These are phyloP conservation scores for Myotis vivesi DNA, from an alignment of 2,797 vertebrate species.

Conservation along the genomic window DNA sequence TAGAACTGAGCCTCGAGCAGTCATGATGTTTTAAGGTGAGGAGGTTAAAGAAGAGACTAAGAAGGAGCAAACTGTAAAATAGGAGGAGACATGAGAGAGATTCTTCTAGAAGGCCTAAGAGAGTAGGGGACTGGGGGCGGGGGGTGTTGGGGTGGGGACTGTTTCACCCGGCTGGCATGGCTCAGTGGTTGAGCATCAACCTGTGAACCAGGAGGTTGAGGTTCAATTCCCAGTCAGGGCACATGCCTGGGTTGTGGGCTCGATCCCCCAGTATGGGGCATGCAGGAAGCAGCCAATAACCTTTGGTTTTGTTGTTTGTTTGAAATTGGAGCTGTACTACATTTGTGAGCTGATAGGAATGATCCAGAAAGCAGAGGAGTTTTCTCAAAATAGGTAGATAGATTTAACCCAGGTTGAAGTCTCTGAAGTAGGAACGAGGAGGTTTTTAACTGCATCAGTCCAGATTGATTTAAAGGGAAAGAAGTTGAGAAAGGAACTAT, in stretches of 20 bases:
- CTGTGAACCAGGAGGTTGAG: no score
- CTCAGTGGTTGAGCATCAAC: no score
- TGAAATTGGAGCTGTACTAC: not conserved
- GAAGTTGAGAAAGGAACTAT: not conserved
- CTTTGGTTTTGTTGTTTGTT: not conserved
- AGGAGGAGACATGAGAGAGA: not conserved
- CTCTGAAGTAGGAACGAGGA: not conserved
- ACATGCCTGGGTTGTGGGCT: no score
- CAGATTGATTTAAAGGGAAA: not conserved
- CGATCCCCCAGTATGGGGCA: no score
- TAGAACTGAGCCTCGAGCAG: not conserved
- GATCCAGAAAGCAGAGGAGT: not conserved
- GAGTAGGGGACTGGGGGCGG: accelerated
- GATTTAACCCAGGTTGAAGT: not conserved
- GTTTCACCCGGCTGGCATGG: no score
- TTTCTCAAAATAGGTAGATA: not conserved
- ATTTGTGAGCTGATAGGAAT: not conserved
- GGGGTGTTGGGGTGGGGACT: no score
- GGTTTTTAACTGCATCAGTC: not conserved
- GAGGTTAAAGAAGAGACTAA: not conserved
- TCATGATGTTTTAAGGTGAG: not conserved
- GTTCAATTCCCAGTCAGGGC: no score
- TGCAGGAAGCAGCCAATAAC: not conserved
- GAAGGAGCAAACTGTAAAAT: not conserved
- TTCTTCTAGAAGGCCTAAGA: not conserved